phyloP scores from a whole-genome alignment of 92 coral and sea anemone species.

The Phenganax marumi region DNA sequence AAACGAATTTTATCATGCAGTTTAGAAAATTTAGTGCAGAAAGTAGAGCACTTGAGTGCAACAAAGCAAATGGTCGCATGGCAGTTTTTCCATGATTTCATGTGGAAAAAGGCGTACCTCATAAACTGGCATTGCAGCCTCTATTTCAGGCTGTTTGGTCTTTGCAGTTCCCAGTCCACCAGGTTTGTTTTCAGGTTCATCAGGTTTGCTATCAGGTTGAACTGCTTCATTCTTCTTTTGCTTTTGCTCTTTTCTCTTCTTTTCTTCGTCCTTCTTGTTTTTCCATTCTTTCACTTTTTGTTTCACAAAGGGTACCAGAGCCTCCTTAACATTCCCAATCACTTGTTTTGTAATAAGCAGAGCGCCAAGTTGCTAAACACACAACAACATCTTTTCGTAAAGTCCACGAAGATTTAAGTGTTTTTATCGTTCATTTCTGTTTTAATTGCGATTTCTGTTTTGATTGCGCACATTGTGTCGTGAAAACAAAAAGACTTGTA shows the following conservation, averaged over 20 bases:
- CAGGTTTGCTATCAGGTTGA: conserved; percentile 64
- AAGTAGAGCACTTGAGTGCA: not conserved
- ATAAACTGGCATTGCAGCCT: conserved; percentile 89
- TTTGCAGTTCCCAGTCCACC: conserved; percentile 82
- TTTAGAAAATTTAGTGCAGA: not conserved
- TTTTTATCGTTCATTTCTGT: not conserved
- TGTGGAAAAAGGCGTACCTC: conserved; percentile 60
- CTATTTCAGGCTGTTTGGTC: conserved; percentile 96
- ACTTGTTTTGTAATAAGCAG: conserved; percentile 97
- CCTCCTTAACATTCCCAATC: conserved; percentile 94
- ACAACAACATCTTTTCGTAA: not conserved
- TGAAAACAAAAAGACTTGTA: too few relatives aligned
- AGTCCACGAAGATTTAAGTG: not conserved
- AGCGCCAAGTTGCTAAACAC: conserved; percentile 80
- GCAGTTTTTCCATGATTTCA: too few relatives aligned
- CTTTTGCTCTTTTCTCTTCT: conserved; percentile 81
- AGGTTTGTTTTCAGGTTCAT: conserved; percentile 64
- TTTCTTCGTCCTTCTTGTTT: conserved; percentile 82
- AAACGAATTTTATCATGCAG: too few relatives aligned
- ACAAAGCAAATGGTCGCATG: too few relatives aligned
- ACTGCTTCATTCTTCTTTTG: too few relatives aligned
- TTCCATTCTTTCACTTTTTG: conserved; percentile 99
- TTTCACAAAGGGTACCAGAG: conserved; percentile 89
- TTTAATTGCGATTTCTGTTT: not conserved
- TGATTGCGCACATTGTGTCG: not conserved